Conservation (phyloP, 2,797 vertebrate genomes). For the Typhlichthys subterraneus region DNA sequence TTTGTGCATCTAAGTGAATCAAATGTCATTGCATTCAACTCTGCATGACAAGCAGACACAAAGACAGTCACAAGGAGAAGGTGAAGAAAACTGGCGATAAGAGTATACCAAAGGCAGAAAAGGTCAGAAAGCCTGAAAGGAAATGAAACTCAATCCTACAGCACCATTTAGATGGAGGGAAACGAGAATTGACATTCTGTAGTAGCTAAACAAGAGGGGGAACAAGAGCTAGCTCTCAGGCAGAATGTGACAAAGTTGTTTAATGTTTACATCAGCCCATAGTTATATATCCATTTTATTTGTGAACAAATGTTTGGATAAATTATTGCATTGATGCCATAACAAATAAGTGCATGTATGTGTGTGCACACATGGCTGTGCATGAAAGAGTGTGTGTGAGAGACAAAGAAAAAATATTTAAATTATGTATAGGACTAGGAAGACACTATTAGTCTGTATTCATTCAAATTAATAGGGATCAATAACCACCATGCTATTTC, state of each 20-base stretch:
- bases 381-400: too few species aligned
- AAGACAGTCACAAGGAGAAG: conserved; percentile 75
- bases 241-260: neutral
- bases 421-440: too few species aligned
- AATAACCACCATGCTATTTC: conserved; percentile 15
- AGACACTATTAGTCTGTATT: too few species aligned
- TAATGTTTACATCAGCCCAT: conserved; percentile 6
- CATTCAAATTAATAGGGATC: too few species aligned
- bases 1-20: conserved; percentile 82
- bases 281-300: neutral
- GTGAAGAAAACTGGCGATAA: conserved; percentile 61
- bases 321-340: too few species aligned
- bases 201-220: conserved; percentile 32
- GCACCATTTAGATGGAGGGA: conserved; percentile 67
- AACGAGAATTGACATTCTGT: conserved; percentile 49
- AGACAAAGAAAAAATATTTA: too few species aligned
- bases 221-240: conserved; percentile 8
- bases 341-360: too few species aligned
- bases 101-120: conserved; percentile 69
- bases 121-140: conserved; percentile 80
- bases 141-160: conserved; percentile 76
- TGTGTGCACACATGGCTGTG: too few species aligned
- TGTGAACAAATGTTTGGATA: too few species aligned
- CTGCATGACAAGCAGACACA: conserved; percentile 89
- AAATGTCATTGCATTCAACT: conserved; percentile 75